Evolutionary conservation across 2,113 vertebrate species (phyloP).

Genomic region (Oostethus manadensis): DNA sequence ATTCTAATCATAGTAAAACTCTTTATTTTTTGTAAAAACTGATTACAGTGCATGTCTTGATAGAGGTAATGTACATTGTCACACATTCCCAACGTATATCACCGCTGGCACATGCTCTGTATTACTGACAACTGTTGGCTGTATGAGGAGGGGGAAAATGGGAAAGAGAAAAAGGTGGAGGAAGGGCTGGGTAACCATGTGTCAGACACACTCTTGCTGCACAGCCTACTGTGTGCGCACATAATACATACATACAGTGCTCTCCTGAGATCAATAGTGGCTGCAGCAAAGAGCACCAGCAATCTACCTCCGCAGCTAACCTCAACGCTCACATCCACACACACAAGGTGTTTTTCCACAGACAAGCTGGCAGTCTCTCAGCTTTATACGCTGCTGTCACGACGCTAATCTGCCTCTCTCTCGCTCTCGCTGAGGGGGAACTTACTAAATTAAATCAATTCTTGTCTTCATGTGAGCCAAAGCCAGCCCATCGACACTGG

Average conservation of each 20-base stretch:
- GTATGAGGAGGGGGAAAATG: not conserved
- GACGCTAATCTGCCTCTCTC: constrained; percentile 3
- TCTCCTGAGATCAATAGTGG: constrained; percentile 29
- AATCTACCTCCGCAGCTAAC: constrained; percentile 42
- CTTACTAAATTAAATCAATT: constrained; percentile 3
- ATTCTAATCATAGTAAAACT: no score
- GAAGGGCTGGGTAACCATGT: constrained; percentile 6
- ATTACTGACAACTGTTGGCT: not conserved
- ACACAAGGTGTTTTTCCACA: constrained; percentile 20
- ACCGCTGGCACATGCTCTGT: not conserved
- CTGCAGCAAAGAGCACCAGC: constrained; percentile 47
- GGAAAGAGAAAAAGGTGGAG: not conserved
- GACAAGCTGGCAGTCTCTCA: constrained; percentile 7
- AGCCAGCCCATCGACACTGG: constrained; percentile 2
- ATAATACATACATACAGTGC: constrained; percentile 26
- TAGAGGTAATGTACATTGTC: not conserved
- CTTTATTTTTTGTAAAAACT: no score
- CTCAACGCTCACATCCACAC: not conserved
- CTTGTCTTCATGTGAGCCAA: not conserved
- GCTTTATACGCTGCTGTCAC: constrained; percentile 1
- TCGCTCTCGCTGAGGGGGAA: not conserved
- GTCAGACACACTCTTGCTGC: constrained; percentile 24
- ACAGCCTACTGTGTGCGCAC: constrained; percentile 22
- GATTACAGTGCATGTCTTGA: not conserved
- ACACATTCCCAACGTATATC: not conserved